phyloP scores from a whole-genome alignment of 2,888 invertebrate genomes.

The Drosophila nigricruria region DNA sequence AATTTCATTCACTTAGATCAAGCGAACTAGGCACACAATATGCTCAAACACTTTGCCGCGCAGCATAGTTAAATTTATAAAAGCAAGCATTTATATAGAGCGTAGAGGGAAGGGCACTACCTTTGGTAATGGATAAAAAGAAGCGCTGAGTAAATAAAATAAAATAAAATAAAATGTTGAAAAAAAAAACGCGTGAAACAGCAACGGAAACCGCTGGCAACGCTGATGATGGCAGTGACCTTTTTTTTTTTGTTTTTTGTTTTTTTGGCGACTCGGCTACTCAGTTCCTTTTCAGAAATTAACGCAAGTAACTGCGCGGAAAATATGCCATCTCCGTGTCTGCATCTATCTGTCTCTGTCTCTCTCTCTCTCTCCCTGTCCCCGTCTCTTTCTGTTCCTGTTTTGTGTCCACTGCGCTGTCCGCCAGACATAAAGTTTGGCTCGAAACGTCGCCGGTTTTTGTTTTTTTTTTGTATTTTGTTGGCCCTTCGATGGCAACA shows the following conservation, averaged over 20 bases:
- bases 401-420: conserved; percentile 19
- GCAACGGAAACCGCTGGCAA: conserved; percentile 53
- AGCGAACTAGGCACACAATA: background rate
- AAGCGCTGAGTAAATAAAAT: conserved; percentile 60
- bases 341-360: background rate
- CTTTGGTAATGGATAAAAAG: conserved; percentile 53
- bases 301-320: conserved; percentile 75
- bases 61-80: conserved; percentile 4
- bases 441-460: conserved; percentile 43
- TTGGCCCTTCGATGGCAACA: conserved; percentile 39
- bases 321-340: conserved; percentile 72
- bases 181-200: conserved; percentile 49
- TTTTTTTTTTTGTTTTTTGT: conserved; percentile 8
- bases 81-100: conserved; percentile 5
- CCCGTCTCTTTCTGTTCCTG: background rate
- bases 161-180: conserved; percentile 19
- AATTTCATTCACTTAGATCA: background rate
- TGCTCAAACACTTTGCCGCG: background rate
- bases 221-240: conserved; percentile 48
- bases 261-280: conserved; percentile 24
- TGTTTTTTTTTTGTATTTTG: background rate
- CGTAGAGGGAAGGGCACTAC: background rate
- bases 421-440: conserved; percentile 18
- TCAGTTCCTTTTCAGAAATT: conserved; percentile 55
- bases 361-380: background rate